phyloP scores from a whole-genome alignment of 1,140 invertebrate genomes.

The Idris sp. region DNA sequence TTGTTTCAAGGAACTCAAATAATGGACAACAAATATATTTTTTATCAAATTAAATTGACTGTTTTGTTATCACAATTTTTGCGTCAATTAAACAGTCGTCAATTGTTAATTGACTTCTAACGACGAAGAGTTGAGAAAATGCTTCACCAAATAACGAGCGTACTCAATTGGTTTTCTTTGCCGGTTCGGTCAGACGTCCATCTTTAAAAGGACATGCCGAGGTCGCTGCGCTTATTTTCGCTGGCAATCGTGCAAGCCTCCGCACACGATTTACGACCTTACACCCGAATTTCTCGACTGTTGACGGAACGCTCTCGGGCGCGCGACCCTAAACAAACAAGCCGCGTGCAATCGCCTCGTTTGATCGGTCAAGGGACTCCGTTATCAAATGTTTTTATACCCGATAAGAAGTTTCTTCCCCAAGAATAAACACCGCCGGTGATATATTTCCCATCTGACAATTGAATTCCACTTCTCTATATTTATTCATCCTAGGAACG shows the following conservation, averaged over 20 bases:
- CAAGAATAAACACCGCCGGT: slow-evolving; percentile 4
- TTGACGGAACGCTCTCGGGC: no score
- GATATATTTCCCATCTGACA: slow-evolving; percentile 31
- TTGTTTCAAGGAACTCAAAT: no score
- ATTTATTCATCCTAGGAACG: slow-evolving; percentile 5
- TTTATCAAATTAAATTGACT: no score
- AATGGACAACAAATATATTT: no score
- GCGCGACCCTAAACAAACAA: background rate
- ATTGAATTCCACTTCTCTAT: slow-evolving; percentile 16
- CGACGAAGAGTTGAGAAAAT: no score
- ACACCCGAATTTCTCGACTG: slow-evolving; percentile 7
- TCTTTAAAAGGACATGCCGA: no score
- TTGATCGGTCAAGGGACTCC: background rate
- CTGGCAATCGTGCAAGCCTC: background rate
- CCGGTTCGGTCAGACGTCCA: no score
- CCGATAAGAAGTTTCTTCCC: slow-evolving; percentile 9
- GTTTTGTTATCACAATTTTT: no score
- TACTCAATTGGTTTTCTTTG: no score
- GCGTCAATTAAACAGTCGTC: no score
- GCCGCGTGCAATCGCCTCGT: background rate
- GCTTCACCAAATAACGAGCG: no score
- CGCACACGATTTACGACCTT: slow-evolving; percentile 1
- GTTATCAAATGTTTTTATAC: slow-evolving; percentile 2
- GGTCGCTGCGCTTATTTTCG: background rate
- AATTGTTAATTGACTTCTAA: no score